Conservation (phyloP, 2,113 vertebrate species). For the Xerus inauris region DNA sequence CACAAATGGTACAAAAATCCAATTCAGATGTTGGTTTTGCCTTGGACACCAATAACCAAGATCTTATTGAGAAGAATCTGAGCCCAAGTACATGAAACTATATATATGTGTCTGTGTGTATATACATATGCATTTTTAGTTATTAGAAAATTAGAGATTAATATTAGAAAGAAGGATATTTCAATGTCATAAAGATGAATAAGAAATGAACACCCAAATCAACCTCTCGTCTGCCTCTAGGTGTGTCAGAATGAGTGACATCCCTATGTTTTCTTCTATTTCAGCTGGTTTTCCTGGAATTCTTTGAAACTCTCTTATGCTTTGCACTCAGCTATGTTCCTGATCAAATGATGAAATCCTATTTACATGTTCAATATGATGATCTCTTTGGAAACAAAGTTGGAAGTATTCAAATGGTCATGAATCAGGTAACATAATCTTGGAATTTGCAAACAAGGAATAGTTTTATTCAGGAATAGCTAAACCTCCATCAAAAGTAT, state of each 20-base stretch:
- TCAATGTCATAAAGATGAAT: not conserved
- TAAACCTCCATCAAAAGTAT: not conserved
- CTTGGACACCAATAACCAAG: not conserved
- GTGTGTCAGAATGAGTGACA: not conserved
- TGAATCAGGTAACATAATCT: slow-evolving; percentile 47
- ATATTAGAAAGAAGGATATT: not conserved
- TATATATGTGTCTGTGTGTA: not conserved
- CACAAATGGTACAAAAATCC: not conserved
- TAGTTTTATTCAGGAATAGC: not conserved
- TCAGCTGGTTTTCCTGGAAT: slow-evolving; percentile 96
- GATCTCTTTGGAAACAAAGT: not conserved
- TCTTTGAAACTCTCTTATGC: slow-evolving; percentile 94
- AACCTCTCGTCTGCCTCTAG: fast-evolving
- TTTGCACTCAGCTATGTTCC: slow-evolving; percentile 87
- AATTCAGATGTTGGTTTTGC: not conserved
- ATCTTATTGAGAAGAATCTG: not conserved
- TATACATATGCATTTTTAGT: not conserved
- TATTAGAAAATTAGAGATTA: not conserved
- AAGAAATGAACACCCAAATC: fast-evolving
- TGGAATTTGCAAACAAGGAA: not conserved
- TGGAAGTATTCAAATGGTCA: fast-evolving
- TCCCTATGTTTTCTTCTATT: slow-evolving; percentile 49
- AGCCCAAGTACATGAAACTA: not conserved
- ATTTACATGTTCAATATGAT: fast-evolving
- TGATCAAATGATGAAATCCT: slow-evolving; percentile 56